Evolutionary conservation across 2,888 invertebrate species (phyloP).

Genomic region (Pristionchus fissidentatus): DNA sequence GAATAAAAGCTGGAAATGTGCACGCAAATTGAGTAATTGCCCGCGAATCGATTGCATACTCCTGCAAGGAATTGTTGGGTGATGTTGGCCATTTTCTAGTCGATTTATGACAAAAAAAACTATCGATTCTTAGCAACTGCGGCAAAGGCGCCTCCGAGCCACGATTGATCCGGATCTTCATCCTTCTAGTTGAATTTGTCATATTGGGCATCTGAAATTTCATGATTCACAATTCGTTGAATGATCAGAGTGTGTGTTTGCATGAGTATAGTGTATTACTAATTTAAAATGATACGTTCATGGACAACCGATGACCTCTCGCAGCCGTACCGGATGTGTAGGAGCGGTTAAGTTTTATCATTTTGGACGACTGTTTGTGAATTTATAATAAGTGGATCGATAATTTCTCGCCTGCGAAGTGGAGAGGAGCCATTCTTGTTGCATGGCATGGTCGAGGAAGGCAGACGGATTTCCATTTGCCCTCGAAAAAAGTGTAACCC

Average conservation of each 20-base stretch:
- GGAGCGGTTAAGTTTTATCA: neutral
- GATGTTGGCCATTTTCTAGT: neutral
- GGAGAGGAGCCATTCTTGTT: conserved; percentile 96
- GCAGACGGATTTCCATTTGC: conserved; percentile 67
- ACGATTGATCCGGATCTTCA: conserved; percentile 52
- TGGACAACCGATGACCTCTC: no score
- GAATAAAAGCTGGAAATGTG: conserved; percentile 66
- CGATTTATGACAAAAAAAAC: neutral
- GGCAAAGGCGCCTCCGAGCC: conserved; percentile 67
- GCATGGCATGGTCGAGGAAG: conserved; percentile 86
- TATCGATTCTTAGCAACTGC: conserved; percentile 68
- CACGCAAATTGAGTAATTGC: conserved; percentile 62
- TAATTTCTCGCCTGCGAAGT: conserved; percentile 79
- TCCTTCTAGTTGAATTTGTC: conserved; percentile 64
- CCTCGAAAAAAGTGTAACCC: conserved; percentile 37
- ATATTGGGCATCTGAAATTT: conserved; percentile 60
- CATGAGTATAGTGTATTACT: no score
- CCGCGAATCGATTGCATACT: conserved; percentile 68
- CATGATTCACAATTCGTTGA: no score
- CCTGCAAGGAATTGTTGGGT: conserved; percentile 49
- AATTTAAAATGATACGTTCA: no score
- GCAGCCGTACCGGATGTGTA: no score
- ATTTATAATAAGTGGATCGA: neutral
- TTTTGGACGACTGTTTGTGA: neutral
- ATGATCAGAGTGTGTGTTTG: no score